These are phyloP conservation scores for Grallaria varia DNA, from an alignment of 2,113 vertebrate species.

Conservation along the genomic window DNA sequence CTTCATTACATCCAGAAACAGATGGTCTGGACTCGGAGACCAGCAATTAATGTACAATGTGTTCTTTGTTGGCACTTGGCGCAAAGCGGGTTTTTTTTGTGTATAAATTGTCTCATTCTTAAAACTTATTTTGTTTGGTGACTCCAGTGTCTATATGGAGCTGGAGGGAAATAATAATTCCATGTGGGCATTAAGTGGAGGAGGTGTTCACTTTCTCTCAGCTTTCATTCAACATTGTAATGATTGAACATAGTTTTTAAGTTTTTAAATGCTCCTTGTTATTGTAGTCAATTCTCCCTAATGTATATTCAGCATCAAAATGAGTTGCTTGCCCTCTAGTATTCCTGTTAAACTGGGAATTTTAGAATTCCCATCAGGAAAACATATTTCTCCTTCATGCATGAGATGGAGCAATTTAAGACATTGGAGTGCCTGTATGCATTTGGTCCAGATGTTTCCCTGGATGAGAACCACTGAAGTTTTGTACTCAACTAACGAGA, in stretches of 20 bases:
- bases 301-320: not conserved
- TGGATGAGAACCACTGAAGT: not conserved
- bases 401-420: not conserved
- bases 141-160: not conserved
- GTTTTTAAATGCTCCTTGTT: not conserved
- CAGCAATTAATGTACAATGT: conserved; percentile 80
- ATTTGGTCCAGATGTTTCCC: not conserved
- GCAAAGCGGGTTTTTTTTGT: conserved; percentile 60
- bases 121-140: conserved; percentile 67
- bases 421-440: not conserved
- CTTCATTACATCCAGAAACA: conserved; percentile 75
- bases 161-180: not conserved
- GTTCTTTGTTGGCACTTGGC: conserved; percentile 71
- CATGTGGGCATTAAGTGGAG: not conserved
- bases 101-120: conserved; percentile 63
- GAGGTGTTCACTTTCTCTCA: not conserved
- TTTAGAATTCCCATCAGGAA: not conserved
- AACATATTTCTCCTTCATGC: not conserved
- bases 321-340: not conserved
- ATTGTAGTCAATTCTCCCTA: not conserved
- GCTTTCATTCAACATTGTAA: not conserved
- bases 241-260: not conserved
- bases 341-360: not conserved
- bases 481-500: not conserved
- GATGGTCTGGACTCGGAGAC: conserved; percentile 77